Evolutionary conservation across 2,888 invertebrate species (phyloP).

Genomic region (Limulus polyphemus): DNA sequence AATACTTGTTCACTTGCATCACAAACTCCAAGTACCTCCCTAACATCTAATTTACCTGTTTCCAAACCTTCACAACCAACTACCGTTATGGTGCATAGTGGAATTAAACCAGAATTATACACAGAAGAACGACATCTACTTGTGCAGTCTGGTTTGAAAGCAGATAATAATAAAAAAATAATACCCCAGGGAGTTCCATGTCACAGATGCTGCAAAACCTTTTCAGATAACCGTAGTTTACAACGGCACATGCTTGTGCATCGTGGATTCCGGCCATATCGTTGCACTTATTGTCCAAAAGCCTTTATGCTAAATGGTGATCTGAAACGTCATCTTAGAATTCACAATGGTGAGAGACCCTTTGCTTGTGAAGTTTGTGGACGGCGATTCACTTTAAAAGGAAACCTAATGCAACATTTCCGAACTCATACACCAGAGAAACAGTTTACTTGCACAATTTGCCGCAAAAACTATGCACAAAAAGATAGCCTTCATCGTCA

Average conservation of each 20-base stretch:
- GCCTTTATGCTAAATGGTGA: constrained; percentile 51
- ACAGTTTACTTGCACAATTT: constrained; percentile 21
- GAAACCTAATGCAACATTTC: constrained; percentile 20
- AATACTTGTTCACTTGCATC: no score
- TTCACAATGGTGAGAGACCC: constrained; percentile 47
- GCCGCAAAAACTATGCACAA: constrained; percentile 23
- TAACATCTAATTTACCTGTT: no score
- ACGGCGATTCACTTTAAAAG: constrained; percentile 17
- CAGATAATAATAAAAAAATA: background rate
- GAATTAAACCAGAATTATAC: constrained; percentile 18
- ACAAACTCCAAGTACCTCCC: no score
- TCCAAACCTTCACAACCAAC: no score
- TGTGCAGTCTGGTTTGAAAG: constrained; percentile 16
- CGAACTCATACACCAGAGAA: constrained; percentile 19
- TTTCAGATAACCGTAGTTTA: constrained; percentile 40
- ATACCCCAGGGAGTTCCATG: constrained; percentile 48
- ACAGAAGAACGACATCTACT: constrained; percentile 17
- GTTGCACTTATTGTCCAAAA: constrained; percentile 46
- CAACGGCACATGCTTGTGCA: constrained; percentile 48
- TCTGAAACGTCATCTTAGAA: constrained; percentile 45
- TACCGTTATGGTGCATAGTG: constrained; percentile 13
- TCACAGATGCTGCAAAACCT: constrained; percentile 44
- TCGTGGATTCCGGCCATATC: constrained; percentile 48
- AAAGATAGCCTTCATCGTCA: constrained; percentile 21
- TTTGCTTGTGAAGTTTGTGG: constrained; percentile 24